Base-by-base conservation (phyloP, 2,113 vertebrate genomes). In the Willisornis vidua region DNA sequence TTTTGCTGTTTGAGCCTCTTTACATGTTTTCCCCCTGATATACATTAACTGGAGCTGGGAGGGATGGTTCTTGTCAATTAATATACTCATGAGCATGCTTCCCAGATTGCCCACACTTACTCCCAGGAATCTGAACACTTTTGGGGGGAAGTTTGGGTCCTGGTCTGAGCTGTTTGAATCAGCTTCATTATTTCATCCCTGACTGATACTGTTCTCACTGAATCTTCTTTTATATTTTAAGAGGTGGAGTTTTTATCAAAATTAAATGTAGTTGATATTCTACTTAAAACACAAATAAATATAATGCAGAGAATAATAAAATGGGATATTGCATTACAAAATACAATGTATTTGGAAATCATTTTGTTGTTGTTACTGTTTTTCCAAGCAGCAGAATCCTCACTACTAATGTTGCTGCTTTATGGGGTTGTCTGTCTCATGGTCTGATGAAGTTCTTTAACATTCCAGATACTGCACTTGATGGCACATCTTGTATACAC, bases 1-100 rank as follows among this genome's bases (percentile, higher is more conserved):
- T 63, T 94, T 93, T 90, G 90, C 76, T 86, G 10, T 90, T 94
- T 88, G 85, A 91, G 82, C 78, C 57, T 91, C 74, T 94, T 90
- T 93, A 70, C 71, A 16, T 73, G 35, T 94, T 92, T 94, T 74
- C 14, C 59, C 65, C 23, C 55, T 7, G 9, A 73, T 86, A 74
- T 89, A 51, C 94, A 85, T 88, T 94, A 93, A 66, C 39, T 55
- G 33, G 26, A 67, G 41, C 19, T 29, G 29, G 33, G 39, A 23
- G 13, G 7, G 31, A 75, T 74, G 39, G 24, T 87, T 90, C 79
- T 77, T 86, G 74, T 59, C 52, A 71, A 55, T 88, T 90, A 88
- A 86, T 77, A 57, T 75, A 92, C 90, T 95, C 85, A 74, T 35
- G 33, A 88, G 16, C 75, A 37, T 83, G 57, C 59, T 85, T 93